A percentile compares a stretch with the other conserved stretches of the same genome.
Evolutionary conservation across 2,113 vertebrate genomes (phyloP).

Genomic region (Regulus satrapa): DNA sequence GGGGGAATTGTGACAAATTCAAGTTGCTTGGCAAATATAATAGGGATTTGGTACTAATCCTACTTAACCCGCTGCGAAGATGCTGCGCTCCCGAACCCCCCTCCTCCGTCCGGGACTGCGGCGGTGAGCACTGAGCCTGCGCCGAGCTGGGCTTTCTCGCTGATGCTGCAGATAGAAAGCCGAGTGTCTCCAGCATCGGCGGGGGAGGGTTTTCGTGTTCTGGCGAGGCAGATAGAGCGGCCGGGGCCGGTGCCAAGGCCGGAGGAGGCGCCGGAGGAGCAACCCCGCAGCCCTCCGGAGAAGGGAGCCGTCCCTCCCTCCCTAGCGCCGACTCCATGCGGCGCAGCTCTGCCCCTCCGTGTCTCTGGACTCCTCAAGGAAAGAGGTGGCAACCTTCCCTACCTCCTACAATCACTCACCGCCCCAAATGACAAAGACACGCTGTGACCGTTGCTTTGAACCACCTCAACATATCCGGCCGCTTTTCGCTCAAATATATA

Average conservation of each 20-base stretch:
- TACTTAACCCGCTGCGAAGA: slow-evolving; percentile 60
- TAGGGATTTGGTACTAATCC: slow-evolving; percentile 60
- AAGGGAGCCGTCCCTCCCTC: neutral
- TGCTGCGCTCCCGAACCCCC: slow-evolving; percentile 44
- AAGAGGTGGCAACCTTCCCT: slow-evolving; percentile 28
- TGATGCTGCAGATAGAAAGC: slow-evolving; percentile 78
- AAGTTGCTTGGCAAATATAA: slow-evolving; percentile 54
- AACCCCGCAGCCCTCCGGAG: neutral
- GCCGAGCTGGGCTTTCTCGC: slow-evolving; percentile 70
- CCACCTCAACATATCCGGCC: neutral
- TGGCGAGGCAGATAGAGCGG: neutral
- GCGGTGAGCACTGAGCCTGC: slow-evolving; percentile 75
- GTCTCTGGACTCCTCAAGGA: neutral
- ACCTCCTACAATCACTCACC: neutral
- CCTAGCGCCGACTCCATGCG: neutral
- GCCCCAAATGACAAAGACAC: neutral
- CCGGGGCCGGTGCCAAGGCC: neutral
- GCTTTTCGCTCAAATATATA: neutral
- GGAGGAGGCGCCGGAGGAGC: neutral
- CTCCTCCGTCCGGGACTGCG: slow-evolving; percentile 73
- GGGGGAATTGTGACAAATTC: slow-evolving; percentile 23
- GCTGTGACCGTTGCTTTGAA: slow-evolving; percentile 15
- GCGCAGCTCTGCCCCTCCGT: neutral
- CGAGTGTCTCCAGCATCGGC: neutral
- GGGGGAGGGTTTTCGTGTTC: neutral